Conservation (phyloP, 2,888 invertebrate species). For the Trachelus tabidus region DNA sequence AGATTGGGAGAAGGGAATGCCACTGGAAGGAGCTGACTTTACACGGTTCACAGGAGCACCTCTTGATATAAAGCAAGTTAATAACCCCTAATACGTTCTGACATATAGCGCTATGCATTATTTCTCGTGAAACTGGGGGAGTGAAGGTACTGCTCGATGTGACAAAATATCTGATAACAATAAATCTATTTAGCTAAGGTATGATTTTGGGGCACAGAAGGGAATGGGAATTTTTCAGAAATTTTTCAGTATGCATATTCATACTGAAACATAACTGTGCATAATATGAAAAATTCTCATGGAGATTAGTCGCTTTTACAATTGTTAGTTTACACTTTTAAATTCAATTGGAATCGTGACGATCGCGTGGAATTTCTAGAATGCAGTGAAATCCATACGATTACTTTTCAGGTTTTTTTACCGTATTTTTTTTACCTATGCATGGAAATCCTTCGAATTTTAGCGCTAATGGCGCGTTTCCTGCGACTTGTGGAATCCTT, state of each 20-base stretch:
- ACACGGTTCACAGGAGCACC: neutral
- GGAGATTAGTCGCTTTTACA: neutral
- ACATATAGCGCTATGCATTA: neutral
- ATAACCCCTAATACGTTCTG: neutral
- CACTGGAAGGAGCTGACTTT: neutral
- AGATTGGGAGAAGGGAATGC: neutral
- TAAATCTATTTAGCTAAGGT: neutral
- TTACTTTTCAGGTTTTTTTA: neutral
- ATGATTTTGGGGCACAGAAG: neutral
- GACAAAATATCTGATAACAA: neutral
- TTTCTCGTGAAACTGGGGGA: neutral
- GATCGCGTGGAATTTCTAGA: neutral
- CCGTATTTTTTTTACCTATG: neutral
- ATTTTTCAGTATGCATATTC: neutral
- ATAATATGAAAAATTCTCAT: neutral
- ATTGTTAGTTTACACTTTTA: neutral
- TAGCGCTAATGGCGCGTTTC: neutral
- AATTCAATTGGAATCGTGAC: neutral
- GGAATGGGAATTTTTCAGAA: neutral
- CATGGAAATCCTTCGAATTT: neutral
- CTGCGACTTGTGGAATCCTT: neutral
- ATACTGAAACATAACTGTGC: neutral
- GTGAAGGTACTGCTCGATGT: neutral
- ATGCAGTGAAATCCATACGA: neutral
- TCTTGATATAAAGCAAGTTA: neutral